Base-by-base conservation (phyloP, 35 echinoderm and acorn worm genomes). In the Lytechinus pictus region DNA sequence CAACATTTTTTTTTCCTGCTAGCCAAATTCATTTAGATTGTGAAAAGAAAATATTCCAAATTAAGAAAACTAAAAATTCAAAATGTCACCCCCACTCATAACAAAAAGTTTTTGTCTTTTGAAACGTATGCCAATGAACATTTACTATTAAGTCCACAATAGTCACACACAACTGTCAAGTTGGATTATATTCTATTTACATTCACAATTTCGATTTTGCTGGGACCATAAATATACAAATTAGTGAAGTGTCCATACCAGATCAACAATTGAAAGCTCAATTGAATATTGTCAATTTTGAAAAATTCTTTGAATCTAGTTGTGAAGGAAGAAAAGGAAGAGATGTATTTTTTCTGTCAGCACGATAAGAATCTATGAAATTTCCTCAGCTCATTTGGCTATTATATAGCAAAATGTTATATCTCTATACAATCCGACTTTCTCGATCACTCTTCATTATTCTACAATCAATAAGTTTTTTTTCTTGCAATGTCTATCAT, bases 211-310 rank as follows among this genome's bases (percentile, higher is more conserved):
- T 93, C 57, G 66, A 79, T 79, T 79, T 79, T 27, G 53, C 57
- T 93, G 92, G 92, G 92, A 93, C 92, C 92, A 93, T 93, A 93
- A 93, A 93, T 93, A 93, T 93, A 93, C 92, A 93, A 93, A 93
- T 93, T 57, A 93, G 29, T 79, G 55, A 27, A 93, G 53, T 57
- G 92, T 54, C 28, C 52, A 93, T 93, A 93, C 57, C 21, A 53
- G 57, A 54, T 44, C 33, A 57, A 55, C 92, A 93, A 93, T 93
- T 93, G 92, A 93, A 93, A 93, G 92, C 92, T 93, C 92, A 93
- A 93, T 93, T 93, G 92, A 54, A 93, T 93, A 93, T 55, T 55
- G 52, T 93, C 9, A 27, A 93, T 93, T 93, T 54, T 93, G 88
- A 90, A 90, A 44, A 55, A 53, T 93, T 90, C 52, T 93, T 93